Conservation (phyloP, 2,888 invertebrate species). For the Stegana nigrithorax region DNA sequence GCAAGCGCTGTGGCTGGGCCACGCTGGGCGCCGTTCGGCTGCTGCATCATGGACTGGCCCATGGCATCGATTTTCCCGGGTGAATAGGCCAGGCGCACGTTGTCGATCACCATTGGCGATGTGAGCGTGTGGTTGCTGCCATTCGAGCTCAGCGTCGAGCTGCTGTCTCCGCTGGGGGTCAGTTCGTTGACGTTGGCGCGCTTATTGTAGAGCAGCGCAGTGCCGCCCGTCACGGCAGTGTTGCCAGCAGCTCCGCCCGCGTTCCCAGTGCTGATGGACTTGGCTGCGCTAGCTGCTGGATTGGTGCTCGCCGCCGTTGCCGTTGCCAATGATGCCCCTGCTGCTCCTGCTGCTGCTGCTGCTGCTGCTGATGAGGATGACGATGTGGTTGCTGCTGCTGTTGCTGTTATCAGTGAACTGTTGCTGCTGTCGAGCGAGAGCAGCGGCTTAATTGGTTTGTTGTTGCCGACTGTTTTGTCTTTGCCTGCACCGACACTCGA, state of each 20-base stretch:
- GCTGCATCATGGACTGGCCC: constrained; percentile 33
- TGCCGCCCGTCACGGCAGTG: constrained; percentile 7
- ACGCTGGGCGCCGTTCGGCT: constrained; percentile 26
- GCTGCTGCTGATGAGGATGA: constrained; percentile 10
- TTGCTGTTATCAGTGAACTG: constrained; percentile 29
- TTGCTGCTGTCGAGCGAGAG: constrained; percentile 63
- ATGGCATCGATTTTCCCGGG: constrained; percentile 5
- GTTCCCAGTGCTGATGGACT: background rate
- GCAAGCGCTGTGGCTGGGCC: background rate
- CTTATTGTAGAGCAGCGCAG: constrained; percentile 42
- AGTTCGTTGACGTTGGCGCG: constrained; percentile 42
- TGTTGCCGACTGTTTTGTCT: constrained; percentile 65
- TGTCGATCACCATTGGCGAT: constrained; percentile 64
- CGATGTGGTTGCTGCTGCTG: constrained; percentile 33
- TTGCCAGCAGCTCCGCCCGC: constrained; percentile 18
- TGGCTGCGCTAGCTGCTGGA: background rate
- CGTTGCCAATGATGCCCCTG: constrained; percentile 29
- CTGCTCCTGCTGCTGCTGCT: background rate
- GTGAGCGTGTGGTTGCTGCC: constrained; percentile 65
- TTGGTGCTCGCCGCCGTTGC: constrained; percentile 30
- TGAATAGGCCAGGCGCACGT: constrained; percentile 1
- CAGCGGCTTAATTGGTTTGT: constrained; percentile 66
- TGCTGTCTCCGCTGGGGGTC: constrained; percentile 48
- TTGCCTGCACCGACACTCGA: constrained; percentile 47
- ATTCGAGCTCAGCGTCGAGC: constrained; percentile 64